Evolutionary conservation across 2,888 invertebrate species (phyloP).

Genomic region (Dasypolia templi): DNA sequence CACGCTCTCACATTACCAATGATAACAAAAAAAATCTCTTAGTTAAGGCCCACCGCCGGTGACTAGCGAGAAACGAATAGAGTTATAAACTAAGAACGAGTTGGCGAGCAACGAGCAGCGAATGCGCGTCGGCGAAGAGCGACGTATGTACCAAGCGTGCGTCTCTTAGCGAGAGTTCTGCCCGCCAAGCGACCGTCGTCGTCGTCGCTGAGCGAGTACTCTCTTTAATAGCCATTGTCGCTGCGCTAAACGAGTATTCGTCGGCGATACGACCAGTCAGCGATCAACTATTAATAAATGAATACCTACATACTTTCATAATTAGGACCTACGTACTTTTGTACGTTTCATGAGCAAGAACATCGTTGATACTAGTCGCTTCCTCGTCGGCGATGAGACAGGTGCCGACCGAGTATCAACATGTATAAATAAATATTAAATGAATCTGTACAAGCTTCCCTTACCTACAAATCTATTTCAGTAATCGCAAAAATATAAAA

Average conservation of each 20-base stretch:
- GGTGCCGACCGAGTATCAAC: background rate
- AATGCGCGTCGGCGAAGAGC: too few relatives aligned
- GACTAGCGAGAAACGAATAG: too few relatives aligned
- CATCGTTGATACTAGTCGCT: background rate
- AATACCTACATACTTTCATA: background rate
- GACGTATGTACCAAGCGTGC: too few relatives aligned
- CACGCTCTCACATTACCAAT: too few relatives aligned
- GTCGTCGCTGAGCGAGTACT: background rate
- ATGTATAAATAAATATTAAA: background rate
- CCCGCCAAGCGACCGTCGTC: background rate
- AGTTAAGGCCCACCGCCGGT: too few relatives aligned
- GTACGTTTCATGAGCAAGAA: background rate
- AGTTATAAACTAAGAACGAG: too few relatives aligned
- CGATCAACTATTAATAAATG: too few relatives aligned
- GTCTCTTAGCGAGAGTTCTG: background rate
- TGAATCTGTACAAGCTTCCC: constrained; percentile 15
- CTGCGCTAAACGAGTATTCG: background rate
- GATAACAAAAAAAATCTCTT: too few relatives aligned
- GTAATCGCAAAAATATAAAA: constrained; percentile 12
- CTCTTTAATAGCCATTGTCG: background rate
- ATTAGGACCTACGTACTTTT: background rate
- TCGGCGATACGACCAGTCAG: background rate
- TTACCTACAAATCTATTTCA: constrained; percentile 3
- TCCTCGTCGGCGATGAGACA: background rate
- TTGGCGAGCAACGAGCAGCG: too few relatives aligned